Evolutionary conservation across 2,113 vertebrate genomes (phyloP), one percentile per base, ranked within the genome.

Genomic region (Heterotilapia buettikoferi): DNA sequence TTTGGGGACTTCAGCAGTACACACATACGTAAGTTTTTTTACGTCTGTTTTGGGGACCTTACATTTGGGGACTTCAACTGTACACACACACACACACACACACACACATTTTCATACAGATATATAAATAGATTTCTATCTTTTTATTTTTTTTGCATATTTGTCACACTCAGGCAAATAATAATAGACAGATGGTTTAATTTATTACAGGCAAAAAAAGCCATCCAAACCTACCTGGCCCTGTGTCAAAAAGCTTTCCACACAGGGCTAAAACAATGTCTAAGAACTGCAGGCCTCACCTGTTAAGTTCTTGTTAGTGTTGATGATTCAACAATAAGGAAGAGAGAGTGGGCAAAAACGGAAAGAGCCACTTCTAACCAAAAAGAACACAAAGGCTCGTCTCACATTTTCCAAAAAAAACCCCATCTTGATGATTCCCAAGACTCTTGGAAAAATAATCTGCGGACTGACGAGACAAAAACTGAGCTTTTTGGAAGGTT

Each of bases 121-220:
- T 9, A 73, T 73, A 5, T 68, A 12, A 38, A 38, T 73, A 71
- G n/a, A 16, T 24, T 33, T 73, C 5, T 40, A 71, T 43, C 36
- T 24, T 38, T 40, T 38, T 40, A 5, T 50, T 63, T 4, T 36
- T 31, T 73, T 43, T 45, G 21, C 13, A 43, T 73, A 73, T 73
- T 43, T 43, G 7, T 71, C 33, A 38, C 36, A 43, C 2, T 71
- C 66, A 3, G 12, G 61, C 6, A 11, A 19, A 63, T 63, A 63
- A 63, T 19, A 33, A 38, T 66, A 66, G 61, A 66, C 0, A n/a
- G 1, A 38, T 40, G 13, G 21, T 73, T 73, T 26, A 16, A 73
- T 18, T 73, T 26, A 26, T 73, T 73, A 45, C 9, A 2, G 21
- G 36, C 0, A 0, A 4, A 24, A 16, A 73, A 45, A 1, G 38